Base-by-base conservation (phyloP, 2,888 invertebrate genomes). In the Tinea trinotella region DNA sequence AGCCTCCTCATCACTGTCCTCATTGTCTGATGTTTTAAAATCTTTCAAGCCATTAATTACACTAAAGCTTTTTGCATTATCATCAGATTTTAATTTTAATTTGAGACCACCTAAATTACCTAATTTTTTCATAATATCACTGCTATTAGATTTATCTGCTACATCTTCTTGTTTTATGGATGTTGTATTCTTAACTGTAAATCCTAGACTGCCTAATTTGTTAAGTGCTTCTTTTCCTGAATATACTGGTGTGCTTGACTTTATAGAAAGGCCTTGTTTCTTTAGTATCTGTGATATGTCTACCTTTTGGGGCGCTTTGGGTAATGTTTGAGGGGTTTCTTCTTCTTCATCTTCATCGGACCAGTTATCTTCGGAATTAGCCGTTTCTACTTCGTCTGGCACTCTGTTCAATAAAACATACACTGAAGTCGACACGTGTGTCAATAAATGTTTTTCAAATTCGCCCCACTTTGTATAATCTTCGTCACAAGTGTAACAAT, bases 351-450 rank as follows among this genome's bases (percentile, higher is more conserved):
- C 85, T 35, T 84, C 83, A 55, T 85, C 86, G 0, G 81, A 76
- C 81, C 81, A 85, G 60, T 79, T 74, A 65, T 84, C 82, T 62
- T 73, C 82, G 6, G 79, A 81, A 5, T 65, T 70, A 40, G 64
- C 64, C 48, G 64, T 64, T 56, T 80, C 77, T 77, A 88, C 75
- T 70, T 79, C 24, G 67, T 89, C 88, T 59, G 85, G 84, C 67
- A 87, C 76, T 63, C 77, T 83, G 61, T 81, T 74, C 58, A 89
- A 60, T 44, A 81, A 67, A 55, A 90, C 72, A 1, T 68, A 71
- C 46, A 89, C 89, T 9, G 50, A n/a, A 62, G 88, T 76, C 5
- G 84, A 86, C 46, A 90, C 87, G 76, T 89, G 89, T 54, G 81
- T 77, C 24, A 88, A 73, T 9, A 89, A 71, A 66, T 90, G 90